A percentile compares a stretch with the other conserved stretches of the same genome.
These are phyloP conservation scores for Oikopleura vanhoeffeni DNA, from an alignment of 23 tunicate genomes.

Conservation along the genomic window DNA sequence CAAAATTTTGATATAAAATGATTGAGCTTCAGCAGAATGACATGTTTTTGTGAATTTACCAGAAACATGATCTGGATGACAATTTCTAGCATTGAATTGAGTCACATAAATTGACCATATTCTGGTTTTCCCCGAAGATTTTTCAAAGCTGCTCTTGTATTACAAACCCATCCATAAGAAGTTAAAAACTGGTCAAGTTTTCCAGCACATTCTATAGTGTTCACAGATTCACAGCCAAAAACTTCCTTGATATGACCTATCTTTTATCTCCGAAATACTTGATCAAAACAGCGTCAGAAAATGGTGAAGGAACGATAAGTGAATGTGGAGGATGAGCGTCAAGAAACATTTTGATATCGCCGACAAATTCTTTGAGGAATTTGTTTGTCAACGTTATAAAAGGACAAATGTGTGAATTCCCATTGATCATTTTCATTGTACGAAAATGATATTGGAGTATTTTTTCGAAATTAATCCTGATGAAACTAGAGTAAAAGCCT, in stretches of 20 bases:
- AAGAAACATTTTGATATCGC: not conserved
- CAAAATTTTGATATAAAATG: not conserved
- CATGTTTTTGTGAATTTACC: not conserved
- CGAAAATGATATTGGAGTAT: not conserved
- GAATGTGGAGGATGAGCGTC: not conserved
- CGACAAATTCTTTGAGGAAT: no score
- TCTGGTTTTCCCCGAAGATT: not conserved
- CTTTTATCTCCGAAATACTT: not conserved
- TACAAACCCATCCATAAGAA: not conserved
- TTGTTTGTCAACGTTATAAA: not conserved
- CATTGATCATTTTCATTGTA: not conserved
- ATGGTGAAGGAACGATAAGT: not conserved
- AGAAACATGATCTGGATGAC: not conserved
- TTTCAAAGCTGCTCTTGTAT: not conserved
- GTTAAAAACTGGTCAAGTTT: not conserved
- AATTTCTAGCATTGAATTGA: not conserved
- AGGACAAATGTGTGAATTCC: not conserved
- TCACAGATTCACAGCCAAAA: not conserved
- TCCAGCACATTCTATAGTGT: not conserved
- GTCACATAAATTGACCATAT: not conserved
- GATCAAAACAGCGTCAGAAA: not conserved
- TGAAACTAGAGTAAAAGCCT: slow-evolving; percentile 24
- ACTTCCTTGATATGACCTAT: not conserved
- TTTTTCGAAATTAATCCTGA: slow-evolving; percentile 17
- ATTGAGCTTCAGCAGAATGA: not conserved